phyloP scores from a whole-genome alignment of 2,888 invertebrate genomes.

The Helicoverpa assulta region DNA sequence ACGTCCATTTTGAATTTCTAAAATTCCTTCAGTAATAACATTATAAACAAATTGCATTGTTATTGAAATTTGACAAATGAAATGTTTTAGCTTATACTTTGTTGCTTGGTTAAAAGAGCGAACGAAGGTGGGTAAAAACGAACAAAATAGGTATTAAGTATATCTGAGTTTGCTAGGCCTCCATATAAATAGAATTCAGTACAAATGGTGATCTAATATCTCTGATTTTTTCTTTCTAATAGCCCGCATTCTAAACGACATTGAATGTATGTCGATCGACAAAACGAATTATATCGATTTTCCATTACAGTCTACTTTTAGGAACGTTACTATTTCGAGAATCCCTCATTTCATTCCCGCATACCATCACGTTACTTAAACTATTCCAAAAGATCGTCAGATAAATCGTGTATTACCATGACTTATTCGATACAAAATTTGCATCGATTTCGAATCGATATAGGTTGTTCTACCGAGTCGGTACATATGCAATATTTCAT shows the following conservation, averaged over 20 bases:
- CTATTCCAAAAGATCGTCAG: background rate
- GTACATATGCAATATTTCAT: conserved; percentile 55
- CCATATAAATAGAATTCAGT: too few species aligned
- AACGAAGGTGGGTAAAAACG: too few species aligned
- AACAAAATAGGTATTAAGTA: too few species aligned
- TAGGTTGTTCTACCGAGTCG: conserved; percentile 28
- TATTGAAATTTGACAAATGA: background rate
- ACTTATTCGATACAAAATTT: conserved; percentile 11
- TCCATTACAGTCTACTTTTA: conserved; percentile 1
- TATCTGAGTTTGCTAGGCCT: too few species aligned
- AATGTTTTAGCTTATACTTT: background rate
- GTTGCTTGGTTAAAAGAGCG: background rate
- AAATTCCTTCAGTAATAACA: background rate
- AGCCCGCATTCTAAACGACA: background rate
- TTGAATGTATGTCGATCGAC: background rate
- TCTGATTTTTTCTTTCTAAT: background rate
- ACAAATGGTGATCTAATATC: background rate
- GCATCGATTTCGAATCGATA: conserved; percentile 37
- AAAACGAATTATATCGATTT: background rate
- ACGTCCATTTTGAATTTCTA: conserved; percentile 3
- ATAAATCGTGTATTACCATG: background rate
- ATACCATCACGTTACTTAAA: background rate
- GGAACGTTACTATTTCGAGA: background rate
- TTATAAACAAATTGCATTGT: background rate
- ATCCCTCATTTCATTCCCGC: background rate